Base-by-base conservation (phyloP, 2,113 vertebrate genomes). In the Rousettus leschenaultii region DNA sequence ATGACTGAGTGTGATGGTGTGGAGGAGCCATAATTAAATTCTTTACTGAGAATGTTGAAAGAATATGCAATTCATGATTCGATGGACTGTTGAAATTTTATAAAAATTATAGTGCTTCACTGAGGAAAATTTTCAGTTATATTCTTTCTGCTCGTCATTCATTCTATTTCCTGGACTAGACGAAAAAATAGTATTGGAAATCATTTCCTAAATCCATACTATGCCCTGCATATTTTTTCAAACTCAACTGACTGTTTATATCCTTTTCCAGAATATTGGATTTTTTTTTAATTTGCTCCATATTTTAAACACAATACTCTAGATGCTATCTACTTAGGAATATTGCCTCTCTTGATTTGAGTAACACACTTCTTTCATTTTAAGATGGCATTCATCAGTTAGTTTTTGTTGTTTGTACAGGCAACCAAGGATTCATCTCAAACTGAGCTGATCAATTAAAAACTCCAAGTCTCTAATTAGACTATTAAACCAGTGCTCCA, bases 101-200 rank as follows among this genome's bases (percentile, higher is more conserved):
- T 65, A 82, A 97, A 91, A 89, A 80, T 45, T n/a, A n/a, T 1
- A 43, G 10, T 84, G 84, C 89, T 79, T 82, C 51, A 89, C 35
- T 65, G 40, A 79, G 48, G 28, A 83, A 91, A 96, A 88, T 57
- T 70, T 91, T 66, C 70, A 65, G 75, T 75, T 96, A 45, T 14
- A 91, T 26, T 85, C 33, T 89, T 89, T 93, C 75, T 94, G 66
- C 77, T 68, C 93, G n/a, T 45, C 19, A 86, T 71, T 48, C 43
- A 85, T 82, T 95, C n/a, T 28, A 91, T 80, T 38, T 77, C 86
- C 78, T 86, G 95, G 73, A 94, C 55, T 79, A 89, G 59, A 61
- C 92, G 28, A 68, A 88, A 92, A 70, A 82, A 51, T 1, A 35
- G 19, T 18, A 35, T 22, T 85, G 70, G 15, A 79, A 96, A 79